phyloP scores from a whole-genome alignment of 2,888 invertebrate species.

The Chymomyza amoena region DNA sequence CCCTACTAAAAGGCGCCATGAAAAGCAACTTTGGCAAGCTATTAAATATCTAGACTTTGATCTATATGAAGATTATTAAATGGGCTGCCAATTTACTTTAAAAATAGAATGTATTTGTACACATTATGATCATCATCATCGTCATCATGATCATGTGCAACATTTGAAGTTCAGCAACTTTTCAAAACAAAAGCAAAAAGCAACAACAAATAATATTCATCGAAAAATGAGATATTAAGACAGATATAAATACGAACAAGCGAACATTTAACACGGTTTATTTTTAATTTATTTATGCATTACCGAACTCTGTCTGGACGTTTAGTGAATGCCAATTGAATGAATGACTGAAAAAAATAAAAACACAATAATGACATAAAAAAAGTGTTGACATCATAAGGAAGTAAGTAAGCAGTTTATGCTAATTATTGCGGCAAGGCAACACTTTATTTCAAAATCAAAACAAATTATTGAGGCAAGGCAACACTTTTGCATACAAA shows the following conservation, averaged over 20 bases:
- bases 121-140: too few species aligned
- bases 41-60: background rate
- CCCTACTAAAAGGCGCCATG: background rate
- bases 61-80: background rate
- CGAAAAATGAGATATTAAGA: background rate
- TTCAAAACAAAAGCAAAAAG: conserved; percentile 14
- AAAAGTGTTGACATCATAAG: conserved; percentile 44
- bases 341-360: conserved; percentile 31
- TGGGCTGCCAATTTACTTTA: background rate
- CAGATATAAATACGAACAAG: background rate
- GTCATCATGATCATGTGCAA: conserved; percentile 30
- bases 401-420: conserved; percentile 47
- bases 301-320: conserved; percentile 40
- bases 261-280: conserved; percentile 49
- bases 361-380: conserved; percentile 7
- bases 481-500: too few species aligned
- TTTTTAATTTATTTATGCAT: conserved; percentile 60
- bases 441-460: conserved; percentile 30
- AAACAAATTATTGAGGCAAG: conserved; percentile 16
- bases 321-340: conserved; percentile 50
- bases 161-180: conserved; percentile 38
- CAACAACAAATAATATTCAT: conserved; percentile 9
- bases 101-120: background rate
- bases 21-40: background rate
- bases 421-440: conserved; percentile 44